Percentiles rank a stretch among this genome's conserved stretches.
Conservation (phyloP, 2,797 vertebrate species). For the Carapus acus region DNA sequence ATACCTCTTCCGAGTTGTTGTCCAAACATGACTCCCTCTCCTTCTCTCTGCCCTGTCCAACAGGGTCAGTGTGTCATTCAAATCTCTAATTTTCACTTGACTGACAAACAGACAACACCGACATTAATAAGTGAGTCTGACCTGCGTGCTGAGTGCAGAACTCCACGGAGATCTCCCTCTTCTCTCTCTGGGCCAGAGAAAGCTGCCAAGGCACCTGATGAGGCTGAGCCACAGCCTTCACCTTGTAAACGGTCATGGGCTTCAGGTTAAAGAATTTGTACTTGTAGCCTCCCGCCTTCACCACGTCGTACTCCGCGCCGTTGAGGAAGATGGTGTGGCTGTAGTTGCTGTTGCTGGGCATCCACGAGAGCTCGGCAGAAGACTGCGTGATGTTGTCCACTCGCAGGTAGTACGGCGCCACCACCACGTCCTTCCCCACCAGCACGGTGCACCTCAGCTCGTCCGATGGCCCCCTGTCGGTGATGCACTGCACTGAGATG, state of each 20-base stretch:
- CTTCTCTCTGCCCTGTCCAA: no score
- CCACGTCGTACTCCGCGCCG: constrained; percentile 87
- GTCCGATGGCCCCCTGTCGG: constrained; percentile 84
- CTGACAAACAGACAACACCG: no score
- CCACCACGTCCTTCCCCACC: constrained; percentile 91
- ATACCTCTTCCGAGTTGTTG: no score
- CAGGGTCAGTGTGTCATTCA: no score
- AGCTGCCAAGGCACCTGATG: constrained; percentile 99
- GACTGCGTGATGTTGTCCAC: constrained; percentile 86
- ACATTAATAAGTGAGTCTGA: constrained; percentile 53
- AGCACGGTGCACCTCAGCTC: constrained; percentile 90
- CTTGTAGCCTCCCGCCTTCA: constrained; percentile 86
- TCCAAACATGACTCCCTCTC: no score
- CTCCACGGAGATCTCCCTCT: constrained; percentile 88
- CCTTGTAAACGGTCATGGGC: constrained; percentile 87
- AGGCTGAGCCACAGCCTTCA: constrained; percentile 89
- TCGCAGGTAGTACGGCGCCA: constrained; percentile 87
- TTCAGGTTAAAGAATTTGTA: constrained; percentile 92
- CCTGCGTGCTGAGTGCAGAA: constrained; percentile 95
- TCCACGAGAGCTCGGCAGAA: constrained; percentile 91
- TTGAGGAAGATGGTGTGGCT: constrained; percentile 94
- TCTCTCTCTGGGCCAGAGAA: constrained; percentile 88
- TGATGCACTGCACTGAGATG: constrained; percentile 90
- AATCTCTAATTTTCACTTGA: no score
- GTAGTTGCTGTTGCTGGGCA: constrained; percentile 97